Evolutionary conservation across 2,113 vertebrate species (phyloP).

Genomic region (Numenius arquata): DNA sequence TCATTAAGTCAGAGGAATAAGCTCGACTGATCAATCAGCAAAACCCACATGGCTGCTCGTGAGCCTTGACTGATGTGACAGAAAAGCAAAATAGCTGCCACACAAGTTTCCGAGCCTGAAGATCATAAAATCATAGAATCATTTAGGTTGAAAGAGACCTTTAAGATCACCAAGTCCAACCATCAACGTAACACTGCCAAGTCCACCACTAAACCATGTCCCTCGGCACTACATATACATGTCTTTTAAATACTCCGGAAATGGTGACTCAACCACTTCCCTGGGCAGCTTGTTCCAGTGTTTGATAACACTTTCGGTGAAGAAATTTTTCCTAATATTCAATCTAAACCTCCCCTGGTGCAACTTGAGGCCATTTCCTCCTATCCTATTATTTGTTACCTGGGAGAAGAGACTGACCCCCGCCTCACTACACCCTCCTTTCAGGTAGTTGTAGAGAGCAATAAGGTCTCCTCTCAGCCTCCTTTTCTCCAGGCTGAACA

Average conservation of each 20-base stretch:
- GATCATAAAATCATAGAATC: background rate
- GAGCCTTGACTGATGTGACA: background rate
- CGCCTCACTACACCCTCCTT: background rate
- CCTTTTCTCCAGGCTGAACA: background rate
- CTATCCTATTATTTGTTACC: background rate
- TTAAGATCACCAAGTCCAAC: background rate
- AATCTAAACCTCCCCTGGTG: background rate
- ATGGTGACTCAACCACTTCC: background rate
- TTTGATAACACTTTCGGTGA: background rate
- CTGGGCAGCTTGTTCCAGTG: background rate
- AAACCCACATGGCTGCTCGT: background rate
- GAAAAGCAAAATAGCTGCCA: background rate
- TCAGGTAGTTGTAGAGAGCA: background rate
- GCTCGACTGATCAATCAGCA: background rate
- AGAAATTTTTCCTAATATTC: background rate
- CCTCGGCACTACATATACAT: background rate
- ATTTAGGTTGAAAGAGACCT: background rate
- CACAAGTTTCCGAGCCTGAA: background rate
- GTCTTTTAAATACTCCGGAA: background rate
- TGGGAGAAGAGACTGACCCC: background rate
- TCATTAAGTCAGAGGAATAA: background rate
- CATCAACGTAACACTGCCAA: background rate
- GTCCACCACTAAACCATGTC: background rate
- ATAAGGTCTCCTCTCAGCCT: background rate
- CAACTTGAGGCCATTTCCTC: background rate